Percentiles rank a stretch among this genome's conserved stretches.
Evolutionary conservation across 1,140 invertebrate genomes (phyloP).

Genomic region (Brachionus paranguensis): DNA sequence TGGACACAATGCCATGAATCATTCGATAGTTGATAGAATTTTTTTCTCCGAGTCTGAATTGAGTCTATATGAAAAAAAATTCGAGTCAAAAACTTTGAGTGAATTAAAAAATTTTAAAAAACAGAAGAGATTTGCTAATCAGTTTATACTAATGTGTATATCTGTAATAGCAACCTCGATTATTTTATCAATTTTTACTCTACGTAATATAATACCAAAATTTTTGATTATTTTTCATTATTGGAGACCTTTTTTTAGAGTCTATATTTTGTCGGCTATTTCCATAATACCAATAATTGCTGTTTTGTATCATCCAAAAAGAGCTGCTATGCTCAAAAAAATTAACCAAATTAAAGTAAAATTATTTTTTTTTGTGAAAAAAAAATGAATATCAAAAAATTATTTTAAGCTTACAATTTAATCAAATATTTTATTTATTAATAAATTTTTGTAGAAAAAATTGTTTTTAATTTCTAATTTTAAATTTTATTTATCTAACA

Average conservation of each 20-base stretch:
- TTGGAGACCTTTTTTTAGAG: background rate
- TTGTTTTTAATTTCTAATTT: too few species aligned
- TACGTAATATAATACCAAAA: constrained; percentile 5
- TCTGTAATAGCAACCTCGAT: background rate
- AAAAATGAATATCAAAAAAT: too few species aligned
- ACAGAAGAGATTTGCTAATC: background rate
- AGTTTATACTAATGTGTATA: constrained; percentile 10
- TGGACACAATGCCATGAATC: background rate
- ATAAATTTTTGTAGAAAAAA: too few species aligned
- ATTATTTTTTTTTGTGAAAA: background rate
- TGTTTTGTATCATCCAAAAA: background rate
- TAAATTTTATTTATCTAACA: too few species aligned
- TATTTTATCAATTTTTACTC: background rate
- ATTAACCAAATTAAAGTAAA: background rate
- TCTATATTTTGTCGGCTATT: background rate
- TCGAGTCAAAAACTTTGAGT: background rate
- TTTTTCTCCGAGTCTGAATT: background rate
- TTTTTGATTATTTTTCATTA: background rate
- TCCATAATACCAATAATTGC: constrained; percentile 3
- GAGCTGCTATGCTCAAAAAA: background rate
- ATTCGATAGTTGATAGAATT: background rate
- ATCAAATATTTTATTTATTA: too few species aligned
- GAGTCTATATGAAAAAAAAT: background rate
- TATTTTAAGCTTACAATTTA: too few species aligned
- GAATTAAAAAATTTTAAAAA: constrained; percentile 3